Evolutionary conservation across 92 coral and sea anemone species (phyloP), one percentile per base, ranked within the genome.

Genomic region (Desmophyllum pertusum): DNA sequence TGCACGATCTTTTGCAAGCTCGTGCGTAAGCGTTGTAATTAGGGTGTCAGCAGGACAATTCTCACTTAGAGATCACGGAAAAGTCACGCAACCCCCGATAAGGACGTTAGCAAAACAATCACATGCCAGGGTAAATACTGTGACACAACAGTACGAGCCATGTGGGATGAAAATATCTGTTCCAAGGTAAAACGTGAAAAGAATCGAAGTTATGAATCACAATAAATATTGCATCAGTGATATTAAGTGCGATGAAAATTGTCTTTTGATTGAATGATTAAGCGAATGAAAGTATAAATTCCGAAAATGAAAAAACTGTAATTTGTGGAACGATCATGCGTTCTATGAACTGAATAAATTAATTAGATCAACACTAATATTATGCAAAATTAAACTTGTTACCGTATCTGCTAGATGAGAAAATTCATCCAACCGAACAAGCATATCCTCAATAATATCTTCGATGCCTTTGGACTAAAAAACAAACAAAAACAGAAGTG

Each of bases 381-480:
- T 15, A 38, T n/a, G 3, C 18, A 4, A 6, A 21, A 40, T 40
- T 13, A 40, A 25, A 14, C 27, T 41, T 36, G 90, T 84, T 83
- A 96, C 99, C 92, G 98, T 92, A 68, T 96, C 99, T 53, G 98
- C 99, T 14, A 95, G 91, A 80, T 96, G 99, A 27, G 96, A 94
- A 87, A 96, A 96, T 75, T 96, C 99, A 79, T 96, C 99, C 31
- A 96, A 86, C 57, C 94, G 95, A 37, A 94, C 97, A 51, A 96
- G 92, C 98, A 96, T 92, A 51, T 96, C 98, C 63, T 96, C 99
- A 18, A 96, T 91, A 10, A 86, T 90, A 67, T 87, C 91, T 75
- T 96, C 98, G 27, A 90, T 84, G 11, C 81, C 84, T 77, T 92
- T 78, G 41, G 84, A 79, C 79, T 83, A 40, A 48, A 83, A 69